Conservation (phyloP, 2,797 vertebrate species). For the Mormyrus hasselquistii region DNA sequence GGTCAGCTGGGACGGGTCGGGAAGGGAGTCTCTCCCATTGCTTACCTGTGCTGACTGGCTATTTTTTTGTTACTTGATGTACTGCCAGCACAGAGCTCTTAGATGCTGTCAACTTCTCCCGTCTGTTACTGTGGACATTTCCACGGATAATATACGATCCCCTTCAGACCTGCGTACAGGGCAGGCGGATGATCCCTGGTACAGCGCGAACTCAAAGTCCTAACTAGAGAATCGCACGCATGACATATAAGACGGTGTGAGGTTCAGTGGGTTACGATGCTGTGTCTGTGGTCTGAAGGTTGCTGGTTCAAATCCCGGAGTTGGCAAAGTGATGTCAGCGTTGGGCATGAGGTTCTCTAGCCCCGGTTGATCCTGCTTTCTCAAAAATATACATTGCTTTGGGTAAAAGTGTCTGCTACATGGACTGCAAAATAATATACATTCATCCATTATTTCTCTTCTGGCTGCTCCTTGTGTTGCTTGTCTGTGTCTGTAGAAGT, state of each 20-base stretch:
- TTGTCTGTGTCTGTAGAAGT: background rate
- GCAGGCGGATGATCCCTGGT: background rate
- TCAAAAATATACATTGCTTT: background rate
- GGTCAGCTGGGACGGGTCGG: no score
- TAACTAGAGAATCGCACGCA: background rate
- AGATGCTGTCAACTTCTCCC: background rate
- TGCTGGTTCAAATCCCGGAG: background rate
- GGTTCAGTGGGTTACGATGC: background rate
- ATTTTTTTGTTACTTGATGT: background rate
- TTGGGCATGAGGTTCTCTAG: background rate
- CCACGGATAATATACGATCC: background rate
- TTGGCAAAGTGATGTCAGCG: background rate
- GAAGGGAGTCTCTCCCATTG: background rate
- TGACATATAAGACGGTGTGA: background rate
- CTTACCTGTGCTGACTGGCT: background rate
- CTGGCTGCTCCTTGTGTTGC: background rate
- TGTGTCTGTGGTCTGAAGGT: background rate
- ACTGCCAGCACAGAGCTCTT: background rate
- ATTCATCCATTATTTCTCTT: background rate
- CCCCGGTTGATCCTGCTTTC: background rate
- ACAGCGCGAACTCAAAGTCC: background rate
- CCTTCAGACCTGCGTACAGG: background rate
- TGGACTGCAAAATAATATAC: background rate
- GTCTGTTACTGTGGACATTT: background rate
- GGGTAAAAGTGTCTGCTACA: background rate